phyloP scores from a whole-genome alignment of 1,140 invertebrate species.

The Pogonognathellus flavescens region DNA sequence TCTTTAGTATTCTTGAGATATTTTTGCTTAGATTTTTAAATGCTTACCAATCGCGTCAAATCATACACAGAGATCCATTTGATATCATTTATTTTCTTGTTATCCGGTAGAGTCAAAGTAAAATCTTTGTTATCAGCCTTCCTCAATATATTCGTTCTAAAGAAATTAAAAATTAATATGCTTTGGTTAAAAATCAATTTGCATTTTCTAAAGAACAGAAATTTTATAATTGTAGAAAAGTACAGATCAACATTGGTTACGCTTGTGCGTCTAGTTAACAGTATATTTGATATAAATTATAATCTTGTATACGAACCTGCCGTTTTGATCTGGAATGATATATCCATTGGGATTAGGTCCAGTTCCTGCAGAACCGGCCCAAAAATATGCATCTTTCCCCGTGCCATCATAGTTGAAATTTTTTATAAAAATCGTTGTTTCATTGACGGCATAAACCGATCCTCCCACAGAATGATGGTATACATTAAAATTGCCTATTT shows the following conservation, averaged over 20 bases:
- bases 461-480: constrained; percentile 92
- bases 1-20: background rate
- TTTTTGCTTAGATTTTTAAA: background rate
- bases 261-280: too few relatives aligned
- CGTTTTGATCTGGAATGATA: constrained; percentile 60
- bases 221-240: too few relatives aligned
- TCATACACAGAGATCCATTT: constrained; percentile 94
- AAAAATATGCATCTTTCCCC: constrained; percentile 87
- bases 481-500: constrained; percentile 87
- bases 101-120: constrained; percentile 84
- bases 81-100: constrained; percentile 87
- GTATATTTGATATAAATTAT: too few relatives aligned
- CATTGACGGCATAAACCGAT: constrained; percentile 90
- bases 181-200: background rate
- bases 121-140: constrained; percentile 90
- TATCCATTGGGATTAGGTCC: constrained; percentile 60
- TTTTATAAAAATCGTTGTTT: constrained; percentile 84
- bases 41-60: constrained; percentile 79
- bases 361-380: constrained; percentile 78
- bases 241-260: too few relatives aligned
- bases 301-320: constrained; percentile 50
- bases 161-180: constrained; percentile 62
- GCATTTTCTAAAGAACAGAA: background rate
- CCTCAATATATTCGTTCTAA: constrained; percentile 87
- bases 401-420: constrained; percentile 93